Base-by-base conservation (phyloP, 2,888 invertebrate species). In the Torymus aiolomorphi region DNA sequence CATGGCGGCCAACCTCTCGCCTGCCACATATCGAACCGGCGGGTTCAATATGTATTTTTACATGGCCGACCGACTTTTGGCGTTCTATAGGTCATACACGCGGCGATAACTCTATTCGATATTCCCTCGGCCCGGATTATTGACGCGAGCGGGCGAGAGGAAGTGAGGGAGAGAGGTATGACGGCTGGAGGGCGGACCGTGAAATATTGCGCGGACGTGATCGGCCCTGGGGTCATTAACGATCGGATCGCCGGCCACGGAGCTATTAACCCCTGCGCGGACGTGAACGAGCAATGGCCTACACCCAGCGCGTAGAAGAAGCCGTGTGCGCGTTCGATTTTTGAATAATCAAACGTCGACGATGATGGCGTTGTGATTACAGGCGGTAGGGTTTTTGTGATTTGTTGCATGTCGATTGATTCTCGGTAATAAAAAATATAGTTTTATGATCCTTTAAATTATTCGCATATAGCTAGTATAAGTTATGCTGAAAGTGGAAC, bases 11-110 rank as follows among this genome's bases (percentile, higher is more conserved):
- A 42, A 42, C 8, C 42, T 42, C 42, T 42, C 42, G 8, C 4
- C 42, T 42, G 42, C 42, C 42, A 42, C 42, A 42, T 42, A 42
- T 42, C 42, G 42, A 42, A 42, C 42, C 42, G 8, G 8, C 5
- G n/a, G 4, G 13, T 18, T 2, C 69, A 24, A 24, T 42, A n/a
- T 14, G 16, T 13, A 49, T 61, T 51, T 61, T 61, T 51, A 51
- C 14, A 18, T 18, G 73, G 11, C 5, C 73, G 73, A 73, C 73
- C 73, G 73, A 73, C 59, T 73, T 73, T 65, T 18, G 56, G 24
- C n/a, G 12, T 18, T 61, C 51, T 59, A 59, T 51, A 74, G 42
- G 42, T 42, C 42, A 42, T 42, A 42, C 42, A 8, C 42, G 42
- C 42, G 8, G 42, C 42, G 42, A 42, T 42, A 42, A 42, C 42